These are phyloP conservation scores for Chrysemys picta DNA, from an alignment of 2,113 vertebrate species.

Conservation along the genomic window DNA sequence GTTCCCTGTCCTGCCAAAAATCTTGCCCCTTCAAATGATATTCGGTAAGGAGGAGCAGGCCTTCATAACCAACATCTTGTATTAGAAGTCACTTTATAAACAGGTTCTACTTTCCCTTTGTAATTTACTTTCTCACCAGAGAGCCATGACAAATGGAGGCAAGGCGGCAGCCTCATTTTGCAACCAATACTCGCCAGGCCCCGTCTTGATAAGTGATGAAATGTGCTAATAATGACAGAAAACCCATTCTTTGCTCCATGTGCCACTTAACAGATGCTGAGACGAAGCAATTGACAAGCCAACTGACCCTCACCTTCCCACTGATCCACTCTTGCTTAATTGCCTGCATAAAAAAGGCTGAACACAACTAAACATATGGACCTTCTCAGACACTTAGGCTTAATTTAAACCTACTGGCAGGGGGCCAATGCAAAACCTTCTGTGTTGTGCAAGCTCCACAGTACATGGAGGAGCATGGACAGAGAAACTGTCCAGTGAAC, in stretches of 20 bases:
- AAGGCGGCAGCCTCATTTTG: accelerated
- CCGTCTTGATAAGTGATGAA: not conserved
- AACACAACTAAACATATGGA: not conserved
- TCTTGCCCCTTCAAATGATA: not conserved
- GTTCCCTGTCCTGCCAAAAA: not conserved
- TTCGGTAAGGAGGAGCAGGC: not conserved
- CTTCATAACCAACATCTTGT: not conserved
- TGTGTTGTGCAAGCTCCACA: not conserved
- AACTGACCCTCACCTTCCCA: not conserved
- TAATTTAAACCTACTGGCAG: not conserved
- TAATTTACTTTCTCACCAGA: not conserved
- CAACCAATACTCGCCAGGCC: not conserved
- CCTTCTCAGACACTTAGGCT: not conserved
- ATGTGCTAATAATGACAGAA: not conserved
- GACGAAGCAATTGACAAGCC: conserved; percentile 15
- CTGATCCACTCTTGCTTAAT: not conserved
- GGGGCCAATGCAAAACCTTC: not conserved
- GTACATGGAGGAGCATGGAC: not conserved
- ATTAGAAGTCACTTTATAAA: not conserved
- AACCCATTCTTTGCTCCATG: conserved; percentile 1
- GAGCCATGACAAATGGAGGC: not conserved
- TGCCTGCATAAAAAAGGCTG: not conserved
- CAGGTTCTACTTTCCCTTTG: not conserved
- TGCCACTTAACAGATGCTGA: not conserved
- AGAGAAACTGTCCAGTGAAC: conserved; percentile 2